These are phyloP conservation scores for Eudyptes chrysolophus DNA, from an alignment of 2,113 vertebrate genomes.

Conservation along the genomic window DNA sequence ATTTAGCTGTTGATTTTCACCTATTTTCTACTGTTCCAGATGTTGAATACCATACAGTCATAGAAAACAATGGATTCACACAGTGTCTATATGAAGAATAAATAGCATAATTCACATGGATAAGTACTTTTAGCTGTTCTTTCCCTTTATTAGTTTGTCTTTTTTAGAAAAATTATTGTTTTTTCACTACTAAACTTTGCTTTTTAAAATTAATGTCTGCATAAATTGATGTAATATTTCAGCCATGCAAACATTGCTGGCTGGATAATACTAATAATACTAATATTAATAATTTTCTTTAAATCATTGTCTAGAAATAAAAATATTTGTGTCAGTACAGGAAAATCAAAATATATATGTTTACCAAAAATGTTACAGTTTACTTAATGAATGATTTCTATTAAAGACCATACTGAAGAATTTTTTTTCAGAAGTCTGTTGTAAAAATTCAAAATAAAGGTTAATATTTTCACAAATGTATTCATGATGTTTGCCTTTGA, in stretches of 20 bases:
- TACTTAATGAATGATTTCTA: background rate
- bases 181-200: background rate
- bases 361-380: background rate
- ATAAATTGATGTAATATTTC: background rate
- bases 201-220: background rate
- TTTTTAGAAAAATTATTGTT: accelerated
- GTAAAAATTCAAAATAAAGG: background rate
- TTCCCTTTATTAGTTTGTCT: background rate
- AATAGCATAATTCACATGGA: background rate
- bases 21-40: background rate
- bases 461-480: background rate
- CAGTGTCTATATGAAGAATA: background rate
- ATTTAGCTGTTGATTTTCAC: background rate
- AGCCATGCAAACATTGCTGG: background rate
- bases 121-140: background rate
- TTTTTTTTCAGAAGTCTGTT: background rate
- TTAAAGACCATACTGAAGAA: background rate
- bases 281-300: background rate
- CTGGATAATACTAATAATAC: background rate
- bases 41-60: background rate
- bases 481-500: background rate
- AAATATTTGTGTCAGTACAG: background rate
- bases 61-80: background rate
- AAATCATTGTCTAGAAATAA: background rate
- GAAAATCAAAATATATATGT: background rate